Evolutionary conservation across 1,140 invertebrate species (phyloP).

Genomic region (Drosophila miranda): DNA sequence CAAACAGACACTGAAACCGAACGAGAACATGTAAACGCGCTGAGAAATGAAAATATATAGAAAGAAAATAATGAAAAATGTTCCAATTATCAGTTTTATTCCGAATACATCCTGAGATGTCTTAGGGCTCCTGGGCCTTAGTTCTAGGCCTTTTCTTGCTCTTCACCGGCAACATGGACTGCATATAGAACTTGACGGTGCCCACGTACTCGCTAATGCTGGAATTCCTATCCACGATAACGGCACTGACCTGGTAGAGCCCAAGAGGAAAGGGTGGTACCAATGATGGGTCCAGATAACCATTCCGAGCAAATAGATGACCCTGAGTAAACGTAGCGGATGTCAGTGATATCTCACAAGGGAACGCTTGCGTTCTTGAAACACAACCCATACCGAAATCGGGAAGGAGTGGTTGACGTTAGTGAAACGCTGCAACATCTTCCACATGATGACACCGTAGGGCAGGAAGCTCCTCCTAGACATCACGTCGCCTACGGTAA

Average conservation of each 20-base stretch:
- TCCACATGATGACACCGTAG: constrained; percentile 21
- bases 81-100: constrained; percentile 15
- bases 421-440: constrained; percentile 5
- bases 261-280: constrained; percentile 32
- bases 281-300: neutral
- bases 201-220: constrained; percentile 8
- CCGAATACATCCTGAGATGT: neutral
- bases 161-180: constrained; percentile 24
- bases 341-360: neutral
- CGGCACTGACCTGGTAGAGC: constrained; percentile 1
- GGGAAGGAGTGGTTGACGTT: constrained; percentile 48
- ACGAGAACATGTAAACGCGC: constrained; percentile 56
- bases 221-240: constrained; percentile 7
- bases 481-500: constrained; percentile 32
- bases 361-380: neutral
- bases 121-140: neutral
- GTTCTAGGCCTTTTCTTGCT: neutral
- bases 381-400: constrained; percentile 9
- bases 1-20: constrained; percentile 46
- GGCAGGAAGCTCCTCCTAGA: constrained; percentile 12
- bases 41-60: constrained; percentile 57
- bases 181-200: constrained; percentile 12
- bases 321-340: constrained; percentile 11
- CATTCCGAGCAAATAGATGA: neutral
- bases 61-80: constrained; percentile 37